phyloP scores from a whole-genome alignment of 2,797 vertebrate genomes.

The Nannoperca obscura region DNA sequence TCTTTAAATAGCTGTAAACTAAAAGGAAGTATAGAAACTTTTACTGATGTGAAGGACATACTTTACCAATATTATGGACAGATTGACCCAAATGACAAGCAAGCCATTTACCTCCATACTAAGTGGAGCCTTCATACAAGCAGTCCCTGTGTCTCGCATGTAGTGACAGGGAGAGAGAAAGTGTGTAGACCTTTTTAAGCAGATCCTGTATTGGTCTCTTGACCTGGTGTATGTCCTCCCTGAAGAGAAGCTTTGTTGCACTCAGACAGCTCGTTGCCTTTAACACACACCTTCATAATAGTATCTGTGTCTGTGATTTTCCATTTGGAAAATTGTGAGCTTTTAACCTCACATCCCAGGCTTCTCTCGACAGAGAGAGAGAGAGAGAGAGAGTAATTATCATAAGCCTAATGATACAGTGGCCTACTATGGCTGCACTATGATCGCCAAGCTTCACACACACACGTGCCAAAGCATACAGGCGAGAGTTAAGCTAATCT shows the following conservation, averaged over 20 bases:
- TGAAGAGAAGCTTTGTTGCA: constrained; percentile 83
- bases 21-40: constrained; percentile 34
- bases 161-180: constrained; percentile 71
- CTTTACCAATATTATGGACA: constrained; percentile 47
- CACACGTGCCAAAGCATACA: constrained; percentile 66
- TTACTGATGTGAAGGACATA: constrained; percentile 24
- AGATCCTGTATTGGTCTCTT: constrained; percentile 74
- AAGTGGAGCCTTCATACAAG: constrained; percentile 67
- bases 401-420: constrained; percentile 73
- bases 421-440: constrained; percentile 62
- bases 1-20: constrained; percentile 38
- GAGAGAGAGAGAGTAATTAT: constrained; percentile 60
- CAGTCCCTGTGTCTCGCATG: constrained; percentile 70
- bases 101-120: constrained; percentile 67
- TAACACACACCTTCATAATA: constrained; percentile 78
- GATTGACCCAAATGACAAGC: constrained; percentile 64
- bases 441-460: constrained; percentile 53
- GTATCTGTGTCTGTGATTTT: constrained; percentile 82
- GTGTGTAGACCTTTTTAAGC: constrained; percentile 63
- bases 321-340: constrained; percentile 78
- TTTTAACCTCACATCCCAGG: constrained; percentile 67
- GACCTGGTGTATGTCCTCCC: constrained; percentile 72
- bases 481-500: constrained; percentile 51
- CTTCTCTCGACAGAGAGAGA: constrained; percentile 49
- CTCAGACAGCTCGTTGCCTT: constrained; percentile 70